These are phyloP conservation scores for Dasyprocta punctata DNA, from an alignment of 2,113 vertebrate genomes.

Conservation along the genomic window DNA sequence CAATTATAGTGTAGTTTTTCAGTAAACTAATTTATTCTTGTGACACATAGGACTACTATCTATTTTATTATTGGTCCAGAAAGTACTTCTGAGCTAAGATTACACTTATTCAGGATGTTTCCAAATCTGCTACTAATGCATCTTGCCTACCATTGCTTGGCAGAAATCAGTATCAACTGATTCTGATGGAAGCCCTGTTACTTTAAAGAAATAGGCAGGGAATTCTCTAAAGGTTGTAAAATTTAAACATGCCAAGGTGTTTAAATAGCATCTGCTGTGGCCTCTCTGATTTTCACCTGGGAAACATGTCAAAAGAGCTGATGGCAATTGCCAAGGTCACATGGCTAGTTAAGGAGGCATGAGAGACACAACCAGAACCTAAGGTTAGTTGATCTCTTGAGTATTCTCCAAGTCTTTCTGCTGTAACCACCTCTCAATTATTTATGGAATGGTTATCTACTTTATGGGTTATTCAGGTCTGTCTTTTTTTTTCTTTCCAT, in stretches of 20 bases:
- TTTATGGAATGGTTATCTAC: neutral
- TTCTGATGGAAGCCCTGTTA: neutral
- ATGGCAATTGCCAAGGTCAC: neutral
- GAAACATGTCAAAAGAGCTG: neutral
- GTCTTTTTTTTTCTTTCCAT: constrained; percentile 19
- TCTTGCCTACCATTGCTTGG: neutral
- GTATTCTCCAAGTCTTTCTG: neutral
- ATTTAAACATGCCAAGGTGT: neutral
- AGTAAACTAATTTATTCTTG: constrained; percentile 67
- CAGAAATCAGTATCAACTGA: neutral
- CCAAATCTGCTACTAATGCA: neutral
- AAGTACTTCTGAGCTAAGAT: constrained; percentile 26
- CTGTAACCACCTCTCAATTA: neutral
- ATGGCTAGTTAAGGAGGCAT: neutral
- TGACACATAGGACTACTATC: constrained; percentile 35
- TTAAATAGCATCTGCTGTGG: neutral
- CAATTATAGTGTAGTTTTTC: constrained; percentile 61
- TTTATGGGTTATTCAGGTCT: constrained; percentile 35
- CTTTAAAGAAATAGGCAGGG: neutral
- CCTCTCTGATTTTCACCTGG: neutral
- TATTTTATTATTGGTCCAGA: constrained; percentile 19
- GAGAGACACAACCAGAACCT: neutral
- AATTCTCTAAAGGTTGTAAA: neutral
- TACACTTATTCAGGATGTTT: constrained; percentile 10
- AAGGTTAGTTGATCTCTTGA: constrained; percentile 4